Conservation (phyloP, 2,888 invertebrate species). For the Amphipyra tragopoginis region DNA sequence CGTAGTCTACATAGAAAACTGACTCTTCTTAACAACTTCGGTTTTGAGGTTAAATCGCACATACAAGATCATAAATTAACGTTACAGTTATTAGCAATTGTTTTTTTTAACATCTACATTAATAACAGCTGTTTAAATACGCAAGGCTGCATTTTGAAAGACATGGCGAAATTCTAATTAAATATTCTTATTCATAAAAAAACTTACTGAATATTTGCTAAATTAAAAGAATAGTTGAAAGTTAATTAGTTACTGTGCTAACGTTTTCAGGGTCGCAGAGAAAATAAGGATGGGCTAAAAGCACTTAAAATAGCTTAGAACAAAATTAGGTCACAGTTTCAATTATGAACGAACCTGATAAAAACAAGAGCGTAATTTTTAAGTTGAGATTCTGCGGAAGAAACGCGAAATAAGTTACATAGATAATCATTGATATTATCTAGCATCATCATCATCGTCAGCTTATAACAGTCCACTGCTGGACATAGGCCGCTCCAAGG, state of each 20-base stretch:
- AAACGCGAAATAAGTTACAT: too few species aligned
- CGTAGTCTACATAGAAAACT: conserved; percentile 5
- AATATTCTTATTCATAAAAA: too few species aligned
- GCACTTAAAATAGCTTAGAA: too few species aligned
- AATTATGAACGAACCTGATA: too few species aligned
- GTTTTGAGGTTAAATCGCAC: background rate
- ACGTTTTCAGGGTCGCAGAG: background rate
- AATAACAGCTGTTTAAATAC: background rate
- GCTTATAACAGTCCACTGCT: too few species aligned
- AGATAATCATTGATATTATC: too few species aligned
- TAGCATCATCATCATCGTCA: too few species aligned
- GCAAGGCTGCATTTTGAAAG: background rate
- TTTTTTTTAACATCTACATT: background rate
- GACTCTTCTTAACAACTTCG: background rate
- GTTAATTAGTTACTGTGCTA: background rate
- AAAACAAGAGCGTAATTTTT: background rate
- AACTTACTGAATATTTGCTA: too few species aligned
- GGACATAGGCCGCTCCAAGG: too few species aligned
- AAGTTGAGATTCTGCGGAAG: too few species aligned
- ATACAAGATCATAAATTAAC: conserved; percentile 5
- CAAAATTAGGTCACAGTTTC: too few species aligned
- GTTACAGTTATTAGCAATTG: background rate
- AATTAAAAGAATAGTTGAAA: too few species aligned
- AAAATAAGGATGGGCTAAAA: background rate
- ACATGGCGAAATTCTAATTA: background rate